Conservation (phyloP, 2,113 vertebrate genomes). For the Ondatra zibethicus region DNA sequence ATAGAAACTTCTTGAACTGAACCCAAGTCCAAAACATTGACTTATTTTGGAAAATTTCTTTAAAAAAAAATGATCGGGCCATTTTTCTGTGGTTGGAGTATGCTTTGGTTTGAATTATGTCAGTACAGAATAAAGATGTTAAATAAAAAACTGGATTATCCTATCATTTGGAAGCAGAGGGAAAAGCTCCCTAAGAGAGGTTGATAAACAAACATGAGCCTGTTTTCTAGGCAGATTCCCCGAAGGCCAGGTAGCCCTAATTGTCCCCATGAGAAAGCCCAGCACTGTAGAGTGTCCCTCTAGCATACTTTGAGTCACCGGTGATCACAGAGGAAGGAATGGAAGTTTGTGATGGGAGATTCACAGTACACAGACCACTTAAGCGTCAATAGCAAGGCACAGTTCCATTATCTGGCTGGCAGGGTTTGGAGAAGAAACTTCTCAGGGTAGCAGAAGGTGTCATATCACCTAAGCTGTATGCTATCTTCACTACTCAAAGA, state of each 20-base stretch:
- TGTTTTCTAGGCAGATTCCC: neutral
- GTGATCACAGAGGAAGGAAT: no score
- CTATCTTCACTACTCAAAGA: neutral
- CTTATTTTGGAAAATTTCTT: constrained; percentile 73
- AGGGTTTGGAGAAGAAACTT: neutral
- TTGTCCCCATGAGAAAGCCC: neutral
- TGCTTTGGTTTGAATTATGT: constrained; percentile 66
- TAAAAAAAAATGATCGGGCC: constrained; percentile 39
- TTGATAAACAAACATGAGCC: neutral
- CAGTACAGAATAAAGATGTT: constrained; percentile 13
- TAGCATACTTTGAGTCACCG: no score
- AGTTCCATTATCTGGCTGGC: rapidly evolving
- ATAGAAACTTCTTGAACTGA: neutral
- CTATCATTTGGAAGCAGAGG: neutral
- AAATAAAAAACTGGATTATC: constrained; percentile 67
- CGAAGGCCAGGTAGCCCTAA: neutral
- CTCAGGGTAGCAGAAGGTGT: rapidly evolving
- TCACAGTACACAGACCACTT: rapidly evolving
- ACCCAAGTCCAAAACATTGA: neutral
- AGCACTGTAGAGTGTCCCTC: rapidly evolving
- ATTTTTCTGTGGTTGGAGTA: constrained; percentile 54
- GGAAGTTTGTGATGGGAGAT: rapidly evolving
- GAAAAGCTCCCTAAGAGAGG: neutral
- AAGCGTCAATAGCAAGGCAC: rapidly evolving
- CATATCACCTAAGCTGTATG: rapidly evolving